Base-by-base conservation (phyloP, 2,797 vertebrate species). In the Psittacula echo region DNA sequence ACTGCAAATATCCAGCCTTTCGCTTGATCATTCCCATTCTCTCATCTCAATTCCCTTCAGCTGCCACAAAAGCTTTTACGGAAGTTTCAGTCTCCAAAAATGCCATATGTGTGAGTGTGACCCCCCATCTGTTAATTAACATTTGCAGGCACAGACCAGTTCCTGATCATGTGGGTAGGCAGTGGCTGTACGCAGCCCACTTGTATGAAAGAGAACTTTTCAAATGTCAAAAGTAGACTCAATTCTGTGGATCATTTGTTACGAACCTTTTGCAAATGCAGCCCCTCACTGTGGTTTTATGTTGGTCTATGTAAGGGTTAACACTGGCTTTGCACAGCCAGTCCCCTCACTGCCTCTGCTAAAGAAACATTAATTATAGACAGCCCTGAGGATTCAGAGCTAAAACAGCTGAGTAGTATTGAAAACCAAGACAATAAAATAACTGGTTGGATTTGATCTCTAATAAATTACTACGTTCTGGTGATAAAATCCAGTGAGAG, bases 351-450 rank as follows among this genome's bases (percentile, higher is more conserved):
- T 76, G 85, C 73, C 72, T 90, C 86, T 81, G 88, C 93, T 87
- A 30, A 73, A 94, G 96, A 77, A 94, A 82, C 90, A 93, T 96
- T 97, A 97, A 97, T 97, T 97, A 97, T 89, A 97, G 91, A 94
- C 90, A 89, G 76, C 85, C 94, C 21, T 0, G 24, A 92, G 80
- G 85, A 93, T 75, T 83, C 81, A 51, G 73, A 85, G 93, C 78
- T 96, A 80, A 77, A 85, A 78, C 72, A 87, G 71, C 86, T 93
- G 87, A 86, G 74, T 34, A 34, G 94, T 77, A 95, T 96, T 97
- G 93, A 96, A 97, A 93, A 47, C 50, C 92, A 89, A 91, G 97
- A 97, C 96, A 94, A 94, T 95, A 94, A 96, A 97, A 97, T 97
- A 97, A 97, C 75, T 0, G 9, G 96, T 96, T 97, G 83, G 87